Base-by-base conservation (phyloP, 1,140 invertebrate species). In the Camponotus vicinus region DNA sequence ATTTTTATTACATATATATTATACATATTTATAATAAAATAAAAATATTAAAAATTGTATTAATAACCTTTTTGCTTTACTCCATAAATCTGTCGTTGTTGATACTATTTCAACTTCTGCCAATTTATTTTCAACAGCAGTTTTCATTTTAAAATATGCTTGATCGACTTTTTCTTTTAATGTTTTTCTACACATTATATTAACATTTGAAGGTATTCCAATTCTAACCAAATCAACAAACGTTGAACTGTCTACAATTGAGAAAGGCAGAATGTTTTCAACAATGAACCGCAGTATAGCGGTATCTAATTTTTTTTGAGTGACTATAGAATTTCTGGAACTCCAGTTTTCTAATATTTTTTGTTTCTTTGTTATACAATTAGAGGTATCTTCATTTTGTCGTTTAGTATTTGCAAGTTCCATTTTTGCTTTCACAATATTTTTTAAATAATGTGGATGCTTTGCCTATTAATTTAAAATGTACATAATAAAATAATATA, bases 381-480 rank as follows among this genome's bases (percentile, higher is more conserved):
- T 49, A 1, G 27, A 27, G 1, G 5, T 34, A 0, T 71, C 27
- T 71, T 71, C 69, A 52, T 71, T 71, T 34, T 27, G 21, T 71
- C 45, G 52, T 2, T 21, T 73, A 11, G 21, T 73, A 52, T 7
- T 73, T 37, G 27, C 11, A 2, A 49, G n/a, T 27, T 55, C 52
- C 37, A 73, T 0, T 32, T 55, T 73, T 73, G 9, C 7, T 3
- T 52, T 71, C 13, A 32, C 59, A 13, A 63, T 5, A 32, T 63
- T 9, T 13, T 57, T 37, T 6, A 73, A 37, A 0, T 57, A 13
- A 11, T 21, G 11, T 55, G 49, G 70, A 57, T 57, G 70, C 49
- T 73, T 73, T 57, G 32, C 49, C 32, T 73, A 57, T 55, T 73
- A 73, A 73, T 37, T 73, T 55, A 27, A 27, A 27, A 27, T 27